Evolutionary conservation across 2,797 vertebrate genomes (phyloP).

Genomic region (Gymnothorax reevesii): DNA sequence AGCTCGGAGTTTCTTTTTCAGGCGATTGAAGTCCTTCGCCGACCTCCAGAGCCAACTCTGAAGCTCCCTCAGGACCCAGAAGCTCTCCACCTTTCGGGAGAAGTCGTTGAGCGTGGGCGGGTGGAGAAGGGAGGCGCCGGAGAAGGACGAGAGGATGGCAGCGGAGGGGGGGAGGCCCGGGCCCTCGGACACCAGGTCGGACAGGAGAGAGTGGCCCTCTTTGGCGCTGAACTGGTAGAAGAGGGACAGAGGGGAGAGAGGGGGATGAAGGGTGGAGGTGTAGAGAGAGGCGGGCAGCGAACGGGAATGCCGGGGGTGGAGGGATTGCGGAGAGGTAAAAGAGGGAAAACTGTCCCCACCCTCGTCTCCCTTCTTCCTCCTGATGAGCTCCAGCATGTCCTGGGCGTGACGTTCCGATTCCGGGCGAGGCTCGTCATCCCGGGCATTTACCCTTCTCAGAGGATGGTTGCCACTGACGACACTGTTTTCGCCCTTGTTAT

Average conservation of each 20-base stretch:
- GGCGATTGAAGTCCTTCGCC: slow-evolving; percentile 93
- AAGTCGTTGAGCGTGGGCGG: slow-evolving; percentile 79
- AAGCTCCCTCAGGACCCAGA: slow-evolving; percentile 94
- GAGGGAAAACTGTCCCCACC: slow-evolving; percentile 42
- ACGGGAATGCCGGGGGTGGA: slow-evolving; percentile 53
- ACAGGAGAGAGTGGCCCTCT: slow-evolving; percentile 66
- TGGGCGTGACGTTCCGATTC: neutral
- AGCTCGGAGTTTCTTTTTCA: slow-evolving; percentile 82
- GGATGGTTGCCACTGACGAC: slow-evolving; percentile 37
- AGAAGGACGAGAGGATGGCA: slow-evolving; percentile 49
- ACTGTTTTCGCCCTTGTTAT: slow-evolving; percentile 36
- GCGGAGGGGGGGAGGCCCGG: slow-evolving; percentile 52
- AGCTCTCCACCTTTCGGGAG: slow-evolving; percentile 92
- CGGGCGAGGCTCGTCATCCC: neutral
- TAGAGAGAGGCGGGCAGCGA: slow-evolving; percentile 62
- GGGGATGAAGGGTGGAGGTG: slow-evolving; percentile 62
- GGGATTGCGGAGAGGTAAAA: slow-evolving; percentile 46
- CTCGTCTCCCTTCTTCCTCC: neutral
- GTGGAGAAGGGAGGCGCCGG: slow-evolving; percentile 40
- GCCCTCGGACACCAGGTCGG: slow-evolving; percentile 45
- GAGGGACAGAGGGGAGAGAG: slow-evolving; percentile 72
- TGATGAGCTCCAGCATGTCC: neutral
- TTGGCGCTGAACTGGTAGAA: slow-evolving; percentile 67
- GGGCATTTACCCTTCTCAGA: slow-evolving; percentile 53
- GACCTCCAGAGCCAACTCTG: slow-evolving; percentile 97